Evolutionary conservation across 1,140 invertebrate genomes (phyloP).

Genomic region (Platorchestia sp.): DNA sequence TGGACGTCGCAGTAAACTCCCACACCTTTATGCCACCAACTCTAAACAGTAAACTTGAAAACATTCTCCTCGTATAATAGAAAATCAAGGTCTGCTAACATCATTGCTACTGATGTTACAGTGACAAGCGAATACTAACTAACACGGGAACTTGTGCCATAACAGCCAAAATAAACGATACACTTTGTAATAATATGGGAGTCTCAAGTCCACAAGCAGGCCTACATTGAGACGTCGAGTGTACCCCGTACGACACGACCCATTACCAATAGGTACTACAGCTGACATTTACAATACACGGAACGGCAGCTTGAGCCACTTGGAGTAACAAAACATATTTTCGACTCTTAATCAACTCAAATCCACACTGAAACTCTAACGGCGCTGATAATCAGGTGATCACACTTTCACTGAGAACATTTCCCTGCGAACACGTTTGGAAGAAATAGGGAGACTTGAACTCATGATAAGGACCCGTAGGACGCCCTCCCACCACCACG

Average conservation of each 20-base stretch:
- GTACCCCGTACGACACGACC: background rate
- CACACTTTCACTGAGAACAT: background rate
- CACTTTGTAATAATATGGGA: background rate
- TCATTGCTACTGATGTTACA: background rate
- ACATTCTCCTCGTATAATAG: background rate
- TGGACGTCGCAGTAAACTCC: background rate
- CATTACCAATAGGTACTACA: background rate
- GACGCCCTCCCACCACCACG: constrained; percentile 4
- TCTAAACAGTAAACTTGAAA: background rate
- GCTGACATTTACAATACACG: background rate
- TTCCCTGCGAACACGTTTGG: background rate
- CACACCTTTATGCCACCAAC: background rate
- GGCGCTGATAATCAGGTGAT: background rate
- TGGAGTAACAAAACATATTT: background rate
- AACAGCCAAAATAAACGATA: background rate
- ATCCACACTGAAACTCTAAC: background rate
- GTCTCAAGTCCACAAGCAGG: background rate
- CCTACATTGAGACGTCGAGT: background rate
- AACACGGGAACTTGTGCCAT: background rate
- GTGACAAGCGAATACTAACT: background rate
- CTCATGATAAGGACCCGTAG: background rate
- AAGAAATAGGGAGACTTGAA: background rate
- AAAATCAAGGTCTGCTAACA: background rate
- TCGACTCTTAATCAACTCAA: background rate
- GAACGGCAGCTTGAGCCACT: constrained; percentile 4